A percentile compares a stretch with the other conserved stretches of the same genome.
Evolutionary conservation across 2,888 invertebrate genomes (phyloP).

Genomic region (Lepidocyrtoides sp.): DNA sequence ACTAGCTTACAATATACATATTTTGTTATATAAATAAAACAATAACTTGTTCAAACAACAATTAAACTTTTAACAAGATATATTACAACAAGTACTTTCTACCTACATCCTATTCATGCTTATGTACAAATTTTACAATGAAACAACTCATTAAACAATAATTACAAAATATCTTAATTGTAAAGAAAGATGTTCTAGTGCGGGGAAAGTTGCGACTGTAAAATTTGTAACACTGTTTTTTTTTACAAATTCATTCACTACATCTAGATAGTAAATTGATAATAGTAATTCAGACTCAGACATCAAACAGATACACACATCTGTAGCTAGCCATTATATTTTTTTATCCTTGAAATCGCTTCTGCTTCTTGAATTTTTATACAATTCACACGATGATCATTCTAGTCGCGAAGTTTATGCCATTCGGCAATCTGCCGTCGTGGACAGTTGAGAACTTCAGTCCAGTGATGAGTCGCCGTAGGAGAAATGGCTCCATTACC

Average conservation of each 20-base stretch:
- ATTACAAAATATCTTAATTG: constrained; percentile 2
- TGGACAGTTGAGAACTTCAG: constrained; percentile 98
- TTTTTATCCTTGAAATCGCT: constrained; percentile 18
- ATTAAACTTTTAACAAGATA: too few relatives aligned
- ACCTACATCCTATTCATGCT: too few relatives aligned
- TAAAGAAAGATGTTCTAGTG: background rate
- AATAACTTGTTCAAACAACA: too few relatives aligned
- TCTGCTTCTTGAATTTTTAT: background rate
- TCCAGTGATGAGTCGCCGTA: constrained; percentile 97
- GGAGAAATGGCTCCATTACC: constrained; percentile 92
- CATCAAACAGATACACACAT: constrained; percentile 45
- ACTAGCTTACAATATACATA: too few relatives aligned
- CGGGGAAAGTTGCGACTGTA: constrained; percentile 58
- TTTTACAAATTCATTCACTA: background rate
- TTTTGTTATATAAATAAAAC: too few relatives aligned
- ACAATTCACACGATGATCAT: constrained; percentile 33
- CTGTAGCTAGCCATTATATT: too few relatives aligned
- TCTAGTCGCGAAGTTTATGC: constrained; percentile 99
- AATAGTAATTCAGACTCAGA: constrained; percentile 67
- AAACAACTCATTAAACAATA: constrained; percentile 1
- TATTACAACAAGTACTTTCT: too few relatives aligned
- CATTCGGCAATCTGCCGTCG: constrained; percentile 99
- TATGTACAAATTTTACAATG: too few relatives aligned
- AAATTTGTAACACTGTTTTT: background rate
- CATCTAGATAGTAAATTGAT: background rate